Percentiles rank a stretch among this genome's conserved stretches.
phyloP scores from a whole-genome alignment of 2,797 vertebrate species.

The Benthosema pterotum region DNA sequence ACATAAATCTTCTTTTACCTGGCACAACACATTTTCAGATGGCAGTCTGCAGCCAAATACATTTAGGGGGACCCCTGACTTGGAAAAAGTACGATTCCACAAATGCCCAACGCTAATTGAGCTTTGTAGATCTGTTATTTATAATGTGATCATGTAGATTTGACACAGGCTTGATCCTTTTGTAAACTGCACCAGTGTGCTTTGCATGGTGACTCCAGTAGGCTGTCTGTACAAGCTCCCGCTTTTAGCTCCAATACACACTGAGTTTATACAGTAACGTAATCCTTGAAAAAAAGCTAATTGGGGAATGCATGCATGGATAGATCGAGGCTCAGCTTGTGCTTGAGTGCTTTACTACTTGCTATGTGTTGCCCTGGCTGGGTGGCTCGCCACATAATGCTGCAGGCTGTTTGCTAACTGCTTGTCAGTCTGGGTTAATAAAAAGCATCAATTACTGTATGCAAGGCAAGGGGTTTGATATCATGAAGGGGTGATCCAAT shows the following conservation, averaged over 20 bases:
- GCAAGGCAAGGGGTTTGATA: too few species aligned
- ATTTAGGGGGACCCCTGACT: too few species aligned
- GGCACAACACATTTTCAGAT: too few species aligned
- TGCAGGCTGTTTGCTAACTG: neutral
- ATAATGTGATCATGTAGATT: neutral
- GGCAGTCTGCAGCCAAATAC: too few species aligned
- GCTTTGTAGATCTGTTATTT: too few species aligned
- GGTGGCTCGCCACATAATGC: neutral
- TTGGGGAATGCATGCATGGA: neutral
- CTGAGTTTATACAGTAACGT: slow-evolving; percentile 17
- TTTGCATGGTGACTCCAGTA: neutral
- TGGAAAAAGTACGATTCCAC: too few species aligned
- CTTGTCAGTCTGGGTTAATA: slow-evolving; percentile 19
- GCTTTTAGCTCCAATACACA: neutral
- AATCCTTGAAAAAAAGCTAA: neutral
- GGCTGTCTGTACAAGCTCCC: neutral
- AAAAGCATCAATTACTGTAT: slow-evolving; percentile 1
- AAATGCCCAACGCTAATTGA: too few species aligned
- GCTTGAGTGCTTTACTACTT: neutral
- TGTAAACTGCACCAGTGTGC: neutral
- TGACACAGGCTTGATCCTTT: slow-evolving; percentile 6
- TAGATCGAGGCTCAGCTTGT: neutral
- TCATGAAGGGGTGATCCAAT: too few species aligned
- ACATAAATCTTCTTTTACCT: too few species aligned
- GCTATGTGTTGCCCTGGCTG: neutral